Evolutionary conservation across 2,113 vertebrate genomes (phyloP), one percentile per base, ranked within the genome.

Genomic region (Coptodon rendalli): DNA sequence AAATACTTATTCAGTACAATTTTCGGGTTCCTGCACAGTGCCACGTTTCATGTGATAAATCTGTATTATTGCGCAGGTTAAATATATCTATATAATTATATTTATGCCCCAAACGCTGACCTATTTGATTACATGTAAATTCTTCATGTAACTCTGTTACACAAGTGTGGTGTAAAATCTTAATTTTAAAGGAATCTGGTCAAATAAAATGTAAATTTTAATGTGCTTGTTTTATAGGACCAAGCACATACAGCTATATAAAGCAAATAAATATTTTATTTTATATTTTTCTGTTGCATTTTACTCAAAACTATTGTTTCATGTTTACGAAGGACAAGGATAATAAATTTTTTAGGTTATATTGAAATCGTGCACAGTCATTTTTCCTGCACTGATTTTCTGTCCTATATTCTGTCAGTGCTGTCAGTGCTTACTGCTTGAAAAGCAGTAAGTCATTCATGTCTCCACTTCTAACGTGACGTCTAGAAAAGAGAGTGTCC

Each of bases 401-500:
- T 19, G 6, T 16, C 45, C 6, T 14, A 6, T 16, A 6, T 48
- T 48, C 16, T 73, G 68, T 2, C 8, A n/a, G n/a, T n/a, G n/a
- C n/a, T n/a, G n/a, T n/a, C n/a, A n/a, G n/a, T n/a, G n/a, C n/a
- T n/a, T n/a, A n/a, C n/a, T n/a, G n/a, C n/a, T 6, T 76, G 68
- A 6, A 7, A 11, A 48, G 40, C 68, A 45, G 68, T 27, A 73
- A 73, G 12, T 29, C 1, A 0, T 48, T 29, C 2, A 2, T 40
- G 36, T 40, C 11, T 24, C 36, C 5, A 45, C 38, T 16, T 45
- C 13, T 48, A 29, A 76, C 0, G 24, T 19, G 24, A 29, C 2
- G 0, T 45, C 71, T 19, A 0, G 0, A 76, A 5, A 29, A 10
- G 2, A 40, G 36, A 14, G 9, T 2, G 0, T 45, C 13, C 68